These are phyloP conservation scores for Leptarthrus brevirostris DNA, from an alignment of 2,888 invertebrate genomes.

Conservation along the genomic window DNA sequence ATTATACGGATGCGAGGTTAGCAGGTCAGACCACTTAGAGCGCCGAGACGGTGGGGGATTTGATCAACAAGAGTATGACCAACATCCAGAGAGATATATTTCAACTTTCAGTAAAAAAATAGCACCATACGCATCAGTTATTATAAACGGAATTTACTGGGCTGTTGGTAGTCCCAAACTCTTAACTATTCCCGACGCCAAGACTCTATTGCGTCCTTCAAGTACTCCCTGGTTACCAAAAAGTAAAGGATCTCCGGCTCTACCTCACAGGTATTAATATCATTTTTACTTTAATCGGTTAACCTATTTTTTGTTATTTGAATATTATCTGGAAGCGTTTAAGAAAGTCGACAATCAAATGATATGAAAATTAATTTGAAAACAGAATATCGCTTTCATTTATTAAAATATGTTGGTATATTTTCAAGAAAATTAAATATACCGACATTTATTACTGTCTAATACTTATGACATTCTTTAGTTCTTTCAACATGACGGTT, in stretches of 20 bases:
- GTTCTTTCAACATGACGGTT: too few species aligned
- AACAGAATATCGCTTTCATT: too few species aligned
- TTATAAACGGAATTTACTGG: constrained; percentile 99
- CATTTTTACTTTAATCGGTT: background rate
- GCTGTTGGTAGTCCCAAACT: constrained; percentile 96
- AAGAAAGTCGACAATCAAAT: too few species aligned
- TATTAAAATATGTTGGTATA: too few species aligned
- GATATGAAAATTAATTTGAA: too few species aligned
- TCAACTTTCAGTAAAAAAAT: constrained; percentile 97
- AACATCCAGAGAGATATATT: constrained; percentile 92
- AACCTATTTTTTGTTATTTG: too few species aligned
- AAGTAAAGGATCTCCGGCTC: constrained; percentile 85
- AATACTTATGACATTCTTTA: too few species aligned
- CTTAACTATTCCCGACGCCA: constrained; percentile 97
- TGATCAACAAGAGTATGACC: constrained; percentile 87
- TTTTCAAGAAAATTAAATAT: too few species aligned
- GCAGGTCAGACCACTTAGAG: constrained; percentile 92
- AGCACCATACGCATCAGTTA: constrained; percentile 96
- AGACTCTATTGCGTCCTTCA: constrained; percentile 87
- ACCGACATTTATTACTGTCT: too few species aligned
- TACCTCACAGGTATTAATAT: constrained; percentile 82
- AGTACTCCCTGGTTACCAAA: constrained; percentile 94
- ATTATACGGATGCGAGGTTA: constrained; percentile 95
- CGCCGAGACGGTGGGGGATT: constrained; percentile 93
- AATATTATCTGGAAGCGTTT: too few species aligned